phyloP scores from a whole-genome alignment of 2,113 vertebrate genomes.

The Engraulis encrasicolus region DNA sequence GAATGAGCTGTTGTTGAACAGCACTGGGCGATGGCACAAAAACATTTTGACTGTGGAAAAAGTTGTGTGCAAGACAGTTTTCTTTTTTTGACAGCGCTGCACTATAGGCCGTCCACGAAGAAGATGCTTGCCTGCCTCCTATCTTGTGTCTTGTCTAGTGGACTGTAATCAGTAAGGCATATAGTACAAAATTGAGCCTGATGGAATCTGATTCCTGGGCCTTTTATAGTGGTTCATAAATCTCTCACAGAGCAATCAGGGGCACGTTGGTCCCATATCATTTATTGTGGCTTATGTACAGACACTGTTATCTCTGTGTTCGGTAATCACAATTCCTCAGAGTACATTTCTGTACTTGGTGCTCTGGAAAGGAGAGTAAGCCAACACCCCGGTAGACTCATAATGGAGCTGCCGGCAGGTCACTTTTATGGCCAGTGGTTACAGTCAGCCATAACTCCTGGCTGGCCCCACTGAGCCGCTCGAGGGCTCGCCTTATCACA shows the following conservation, averaged over 20 bases:
- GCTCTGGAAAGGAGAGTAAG: background rate
- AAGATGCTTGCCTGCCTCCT: background rate
- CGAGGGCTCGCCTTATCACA: slow-evolving; percentile 23
- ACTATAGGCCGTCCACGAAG: background rate
- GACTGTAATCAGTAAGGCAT: background rate
- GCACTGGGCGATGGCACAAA: background rate
- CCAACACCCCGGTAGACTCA: background rate
- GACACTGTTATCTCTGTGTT: background rate
- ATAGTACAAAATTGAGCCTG: background rate
- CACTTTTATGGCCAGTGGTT: background rate
- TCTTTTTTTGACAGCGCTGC: background rate
- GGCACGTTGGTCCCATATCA: background rate
- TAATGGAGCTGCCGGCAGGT: background rate
- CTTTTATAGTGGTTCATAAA: background rate
- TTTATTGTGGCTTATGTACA: background rate
- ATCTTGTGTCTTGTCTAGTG: background rate
- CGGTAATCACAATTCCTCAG: background rate
- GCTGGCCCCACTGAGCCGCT: too few relatives aligned
- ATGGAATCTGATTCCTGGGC: background rate
- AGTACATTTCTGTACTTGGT: background rate
- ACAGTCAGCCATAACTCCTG: background rate
- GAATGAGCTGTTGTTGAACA: background rate
- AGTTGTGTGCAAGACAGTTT: background rate
- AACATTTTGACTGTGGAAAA: too few relatives aligned
- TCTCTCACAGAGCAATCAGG: background rate